Base-by-base conservation (phyloP, 2,797 vertebrate species). In the Anguilla anguilla region DNA sequence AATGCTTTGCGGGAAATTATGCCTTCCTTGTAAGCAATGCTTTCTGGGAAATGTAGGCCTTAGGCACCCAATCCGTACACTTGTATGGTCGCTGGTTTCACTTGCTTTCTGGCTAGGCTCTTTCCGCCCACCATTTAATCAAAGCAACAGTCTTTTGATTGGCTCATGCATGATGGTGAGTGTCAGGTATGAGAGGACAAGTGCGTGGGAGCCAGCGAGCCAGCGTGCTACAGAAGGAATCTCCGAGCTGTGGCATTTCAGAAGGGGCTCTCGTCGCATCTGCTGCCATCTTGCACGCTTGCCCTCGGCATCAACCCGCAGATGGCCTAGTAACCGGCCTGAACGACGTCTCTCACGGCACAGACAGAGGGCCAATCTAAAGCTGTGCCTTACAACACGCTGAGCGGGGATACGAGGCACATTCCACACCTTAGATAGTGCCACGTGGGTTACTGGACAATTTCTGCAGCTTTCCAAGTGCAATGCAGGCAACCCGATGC, bases 351-450 rank as follows among this genome's bases (percentile, higher is more conserved):
- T 77, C 10, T 39, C 72, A 39, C 0, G 35, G 72, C 72, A 35
- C 72, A 77, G 72, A 77, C 72, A 77, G 72, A 77, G 77, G 72
- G 31, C 72, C 72, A 17, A 39, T 77, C 72, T 39, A 22, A 35
- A 77, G 72, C 72, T 2, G 72, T 19, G 72, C 17, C 17, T 39
- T 17, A 35, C 72, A 5, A 13, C 5, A 17, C 9, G 15, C 15
- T 17, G 15, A 3, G 31, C 35, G 39, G 72, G 35, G 43, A 25
- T 28, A 28, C 25, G 1, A 59, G 6, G 7, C 64, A 69, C 9
- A 1, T 69, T 9, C 6, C n/a, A 25, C 25, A 28, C 64, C 64
- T 69, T 69, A 69, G 25, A 69, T 28, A 69, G 25, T n/a, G 25
- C 57, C 57, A 6, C 15, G 3, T 22, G 17, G 57, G 15, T 59